phyloP scores from a whole-genome alignment of 1,140 invertebrate genomes.

The Trypoxylus dichotomus region DNA sequence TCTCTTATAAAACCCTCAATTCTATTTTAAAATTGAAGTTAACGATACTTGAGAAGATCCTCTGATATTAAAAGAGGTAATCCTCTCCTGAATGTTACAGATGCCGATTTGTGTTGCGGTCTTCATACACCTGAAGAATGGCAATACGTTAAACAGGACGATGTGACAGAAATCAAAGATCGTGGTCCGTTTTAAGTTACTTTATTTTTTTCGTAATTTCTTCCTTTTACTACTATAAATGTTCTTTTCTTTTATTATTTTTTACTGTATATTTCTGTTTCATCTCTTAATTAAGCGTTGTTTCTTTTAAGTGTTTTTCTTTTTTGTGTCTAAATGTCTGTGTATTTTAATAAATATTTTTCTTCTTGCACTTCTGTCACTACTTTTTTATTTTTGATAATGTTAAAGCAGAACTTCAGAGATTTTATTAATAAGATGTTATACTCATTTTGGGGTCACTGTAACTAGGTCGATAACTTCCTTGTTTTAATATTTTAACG shows the following conservation, averaged over 20 bases:
- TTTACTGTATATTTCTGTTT: no score
- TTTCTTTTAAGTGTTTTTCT: neutral
- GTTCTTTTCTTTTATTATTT: no score
- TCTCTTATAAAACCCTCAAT: no score
- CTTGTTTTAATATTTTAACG: no score
- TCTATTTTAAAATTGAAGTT: no score
- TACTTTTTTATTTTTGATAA: no score
- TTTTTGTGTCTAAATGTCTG: neutral
- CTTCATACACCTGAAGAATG: constrained; percentile 73
- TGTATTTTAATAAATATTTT: neutral
- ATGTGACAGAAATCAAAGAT: constrained; percentile 44
- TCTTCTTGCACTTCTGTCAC: neutral
- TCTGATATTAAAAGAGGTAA: neutral
- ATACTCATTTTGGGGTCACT: no score
- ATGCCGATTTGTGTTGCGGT: constrained; percentile 85
- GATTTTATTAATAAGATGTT: no score
- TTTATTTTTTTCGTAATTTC: constrained; percentile 15
- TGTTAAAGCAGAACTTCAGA: no score
- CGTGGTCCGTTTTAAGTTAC: constrained; percentile 48
- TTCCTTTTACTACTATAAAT: neutral
- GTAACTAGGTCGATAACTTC: no score
- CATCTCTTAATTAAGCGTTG: neutral
- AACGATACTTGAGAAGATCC: no score
- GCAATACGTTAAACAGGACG: constrained; percentile 49
- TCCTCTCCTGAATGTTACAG: constrained; percentile 63